Conservation (phyloP, 2,113 vertebrate genomes). For the Hypocryptadius cinnamomeus region DNA sequence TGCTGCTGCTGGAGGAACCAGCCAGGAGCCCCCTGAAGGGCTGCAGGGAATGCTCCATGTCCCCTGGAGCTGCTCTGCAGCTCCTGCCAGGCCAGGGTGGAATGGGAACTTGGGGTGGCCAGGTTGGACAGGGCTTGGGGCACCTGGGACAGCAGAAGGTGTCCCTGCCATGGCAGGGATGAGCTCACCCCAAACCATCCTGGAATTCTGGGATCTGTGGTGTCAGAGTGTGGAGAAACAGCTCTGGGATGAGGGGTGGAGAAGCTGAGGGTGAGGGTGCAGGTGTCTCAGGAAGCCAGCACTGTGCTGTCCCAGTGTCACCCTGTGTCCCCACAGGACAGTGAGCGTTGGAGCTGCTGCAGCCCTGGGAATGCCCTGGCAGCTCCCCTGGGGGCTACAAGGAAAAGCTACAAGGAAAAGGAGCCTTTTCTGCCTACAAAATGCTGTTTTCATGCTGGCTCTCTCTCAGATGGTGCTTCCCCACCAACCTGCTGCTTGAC, state of each 20-base stretch:
- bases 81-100: background rate
- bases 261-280: background rate
- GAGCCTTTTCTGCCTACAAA: background rate
- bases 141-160: background rate
- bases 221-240: fast-evolving
- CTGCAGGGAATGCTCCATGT: no score
- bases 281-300: background rate
- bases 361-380: background rate
- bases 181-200: fast-evolving
- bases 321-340: background rate
- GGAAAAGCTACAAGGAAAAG: background rate
- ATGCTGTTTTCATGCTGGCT: background rate
- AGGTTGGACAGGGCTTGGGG: background rate
- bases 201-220: background rate
- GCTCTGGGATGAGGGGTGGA: background rate
- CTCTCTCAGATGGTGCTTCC: background rate
- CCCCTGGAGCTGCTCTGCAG: no score
- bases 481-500: background rate
- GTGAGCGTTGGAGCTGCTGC: fast-evolving
- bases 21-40: no score
- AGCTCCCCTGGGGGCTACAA: background rate
- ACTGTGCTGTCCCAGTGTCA: fast-evolving
- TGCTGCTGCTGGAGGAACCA: no score
- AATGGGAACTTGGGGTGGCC: background rate
- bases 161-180: background rate